Evolutionary conservation across 53 echinoderm and acorn worm genomes (phyloP), one percentile per base, ranked within the genome.

Genomic region (Echinometra lucunter): DNA sequence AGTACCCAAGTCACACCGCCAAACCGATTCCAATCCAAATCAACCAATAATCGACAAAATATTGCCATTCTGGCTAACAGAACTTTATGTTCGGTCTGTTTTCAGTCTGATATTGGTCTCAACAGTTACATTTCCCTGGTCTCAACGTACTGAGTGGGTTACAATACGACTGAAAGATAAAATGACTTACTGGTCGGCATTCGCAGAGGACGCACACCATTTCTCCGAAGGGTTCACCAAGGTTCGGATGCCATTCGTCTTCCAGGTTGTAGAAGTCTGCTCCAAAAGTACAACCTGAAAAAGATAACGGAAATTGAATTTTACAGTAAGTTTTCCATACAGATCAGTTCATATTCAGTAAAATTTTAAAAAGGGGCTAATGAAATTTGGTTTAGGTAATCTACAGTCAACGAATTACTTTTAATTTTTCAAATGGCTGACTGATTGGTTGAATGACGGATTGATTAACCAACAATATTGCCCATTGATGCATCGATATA

Each of bases 201-300:
- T 93, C 95, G 69, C 99, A 98, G 66, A 98, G 45, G 92, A 98
- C 92, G 92, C 99, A 98, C 16, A 95, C 96, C 97, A 98, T 97
- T 74, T 97, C 99, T 44, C 97, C 97, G 49, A 98, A 97, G 6
- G 94, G 94, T 15, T 92, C 94, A 10, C 97, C 97, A 44, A 98
- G 96, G 56, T 96, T 94, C 15, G 99, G 99, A 67, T 97, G 97
- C 97, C 97, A 98, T 35, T 94, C 97, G 42, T 92, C 89, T 49
- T 96, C 97, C 18, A 98, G 92, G 16, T 96, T 96, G 88, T 96
- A 98, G 81, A 96, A 97, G 21, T 98, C 97, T 37, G 94, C 96
- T 45, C 97, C 98, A 89, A 98, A 98, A 30, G 96, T 98, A 81
- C 99, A 98, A 72, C 99, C 99, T 98, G 96, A 42, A 91, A 25